phyloP scores from a whole-genome alignment of 2,888 invertebrate genomes.

The Eilema sororculum region DNA sequence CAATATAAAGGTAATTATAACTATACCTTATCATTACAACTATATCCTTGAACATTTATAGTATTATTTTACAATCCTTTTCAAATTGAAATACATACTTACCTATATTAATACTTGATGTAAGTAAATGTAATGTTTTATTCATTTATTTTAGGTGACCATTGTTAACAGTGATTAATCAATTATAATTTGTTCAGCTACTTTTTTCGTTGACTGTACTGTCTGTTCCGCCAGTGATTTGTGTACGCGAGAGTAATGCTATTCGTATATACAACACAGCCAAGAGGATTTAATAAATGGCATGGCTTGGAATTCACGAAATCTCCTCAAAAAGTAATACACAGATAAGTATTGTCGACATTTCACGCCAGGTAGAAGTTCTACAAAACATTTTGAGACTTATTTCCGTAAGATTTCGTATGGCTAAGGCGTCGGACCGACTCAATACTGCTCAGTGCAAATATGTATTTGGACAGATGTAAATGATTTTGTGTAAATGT shows the following conservation, averaged over 20 bases:
- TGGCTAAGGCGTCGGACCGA: not conserved
- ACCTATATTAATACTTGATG: no score
- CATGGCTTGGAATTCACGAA: not conserved
- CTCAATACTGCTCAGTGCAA: not conserved
- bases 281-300: conserved; percentile 4
- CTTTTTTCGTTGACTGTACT: not conserved
- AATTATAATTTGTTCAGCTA: no score
- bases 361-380: not conserved
- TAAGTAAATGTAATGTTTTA: no score
- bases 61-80: no score
- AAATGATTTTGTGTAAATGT: no score
- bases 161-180: no score
- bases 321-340: conserved; percentile 2
- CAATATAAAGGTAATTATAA: no score
- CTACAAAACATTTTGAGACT: not conserved
- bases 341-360: not conserved
- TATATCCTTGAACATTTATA: no score
- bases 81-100: no score
- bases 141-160: no score
- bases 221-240: conserved; percentile 9
- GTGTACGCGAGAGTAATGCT: conserved; percentile 4
- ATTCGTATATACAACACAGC: not conserved
- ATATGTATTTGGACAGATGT: no score
- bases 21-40: no score
- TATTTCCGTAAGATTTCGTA: not conserved